Percentiles rank a stretch among this genome's conserved stretches.
These are phyloP conservation scores for Channallabes apus DNA, from an alignment of 2,797 vertebrate species.

Conservation along the genomic window DNA sequence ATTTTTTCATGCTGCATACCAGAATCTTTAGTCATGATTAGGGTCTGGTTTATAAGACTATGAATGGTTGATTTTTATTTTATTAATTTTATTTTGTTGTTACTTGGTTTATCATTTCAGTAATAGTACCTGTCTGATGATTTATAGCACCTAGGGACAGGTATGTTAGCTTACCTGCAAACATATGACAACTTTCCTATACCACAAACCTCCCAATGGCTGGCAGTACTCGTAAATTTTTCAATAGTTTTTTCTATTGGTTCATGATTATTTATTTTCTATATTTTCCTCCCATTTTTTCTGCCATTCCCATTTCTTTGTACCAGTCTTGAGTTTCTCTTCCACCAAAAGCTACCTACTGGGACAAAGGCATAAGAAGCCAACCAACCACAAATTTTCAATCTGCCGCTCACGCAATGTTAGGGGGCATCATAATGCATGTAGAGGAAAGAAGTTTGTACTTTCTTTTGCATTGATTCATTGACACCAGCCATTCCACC, in stretches of 20 bases:
- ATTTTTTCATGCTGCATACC: not conserved
- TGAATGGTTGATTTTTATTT: not conserved
- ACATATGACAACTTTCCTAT: not conserved
- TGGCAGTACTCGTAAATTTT: not conserved
- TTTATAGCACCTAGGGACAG: not conserved
- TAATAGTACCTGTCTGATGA: not conserved
- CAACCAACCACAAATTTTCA: no score
- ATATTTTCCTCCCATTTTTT: no score
- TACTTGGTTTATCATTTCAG: not conserved
- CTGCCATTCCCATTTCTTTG: no score
- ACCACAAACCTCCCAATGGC: not conserved
- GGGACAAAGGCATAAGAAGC: no score
- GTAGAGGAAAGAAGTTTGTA: no score
- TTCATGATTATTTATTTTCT: no score
- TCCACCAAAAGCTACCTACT: no score
- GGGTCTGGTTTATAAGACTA: not conserved
- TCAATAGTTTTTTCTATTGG: not conserved
- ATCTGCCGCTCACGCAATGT: no score
- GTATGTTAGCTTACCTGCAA: not conserved
- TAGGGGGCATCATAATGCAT: no score
- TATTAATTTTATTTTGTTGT: not conserved
- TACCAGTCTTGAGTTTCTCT: no score
- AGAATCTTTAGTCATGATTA: not conserved
- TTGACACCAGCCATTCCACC: no score
- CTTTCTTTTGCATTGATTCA: no score